A percentile compares a stretch with the other conserved stretches of the same genome.
These are phyloP conservation scores for Dryobates pubescens DNA, from an alignment of 2,797 vertebrate genomes.

Conservation along the genomic window DNA sequence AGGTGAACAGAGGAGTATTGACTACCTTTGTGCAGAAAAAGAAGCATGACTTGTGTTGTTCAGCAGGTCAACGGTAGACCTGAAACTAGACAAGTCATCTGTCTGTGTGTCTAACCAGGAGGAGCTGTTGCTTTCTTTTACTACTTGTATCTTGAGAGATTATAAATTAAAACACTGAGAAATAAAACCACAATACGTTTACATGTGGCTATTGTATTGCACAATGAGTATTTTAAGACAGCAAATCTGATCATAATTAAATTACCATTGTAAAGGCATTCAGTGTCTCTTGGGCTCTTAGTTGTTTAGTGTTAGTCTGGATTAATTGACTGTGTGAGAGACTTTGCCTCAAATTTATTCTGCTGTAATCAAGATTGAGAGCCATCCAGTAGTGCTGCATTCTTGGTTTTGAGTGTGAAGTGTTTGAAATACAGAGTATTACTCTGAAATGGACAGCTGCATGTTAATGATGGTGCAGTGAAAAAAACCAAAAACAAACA, in stretches of 20 bases:
- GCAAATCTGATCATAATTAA: background rate
- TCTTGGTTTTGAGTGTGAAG: background rate
- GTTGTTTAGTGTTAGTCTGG: background rate
- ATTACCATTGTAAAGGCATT: background rate
- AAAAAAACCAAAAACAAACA: background rate
- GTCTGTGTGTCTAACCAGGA: background rate
- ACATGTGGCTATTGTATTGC: background rate
- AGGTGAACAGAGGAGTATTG: background rate
- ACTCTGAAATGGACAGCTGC: background rate
- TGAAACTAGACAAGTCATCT: background rate
- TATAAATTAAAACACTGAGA: background rate
- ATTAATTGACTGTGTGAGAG: background rate
- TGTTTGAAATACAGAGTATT: background rate
- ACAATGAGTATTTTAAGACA: background rate
- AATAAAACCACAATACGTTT: background rate
- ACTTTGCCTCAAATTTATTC: background rate
- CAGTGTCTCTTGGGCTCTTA: background rate
- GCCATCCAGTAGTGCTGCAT: background rate
- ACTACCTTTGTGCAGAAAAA: background rate
- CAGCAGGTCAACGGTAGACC: background rate
- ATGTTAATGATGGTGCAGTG: background rate
- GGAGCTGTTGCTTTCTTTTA: background rate
- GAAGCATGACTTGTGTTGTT: background rate
- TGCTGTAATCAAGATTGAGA: constrained; percentile 9
- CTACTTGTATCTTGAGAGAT: background rate